Evolutionary conservation across 2,113 vertebrate genomes (phyloP).

Genomic region (Oophaga pumilio): DNA sequence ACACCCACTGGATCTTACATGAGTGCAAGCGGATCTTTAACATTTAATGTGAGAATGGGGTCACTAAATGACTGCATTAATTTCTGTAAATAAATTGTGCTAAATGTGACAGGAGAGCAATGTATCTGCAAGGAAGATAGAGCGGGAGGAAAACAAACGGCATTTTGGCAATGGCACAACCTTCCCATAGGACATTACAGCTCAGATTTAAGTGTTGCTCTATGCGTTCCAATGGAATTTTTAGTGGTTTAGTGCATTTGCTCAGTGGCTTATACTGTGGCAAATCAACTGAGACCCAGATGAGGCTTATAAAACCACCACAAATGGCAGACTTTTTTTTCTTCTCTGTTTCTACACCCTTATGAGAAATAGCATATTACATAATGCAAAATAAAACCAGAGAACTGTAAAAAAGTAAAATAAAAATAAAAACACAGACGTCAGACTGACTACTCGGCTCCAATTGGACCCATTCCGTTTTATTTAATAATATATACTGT

Average conservation of each 20-base stretch:
- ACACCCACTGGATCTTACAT: constrained; percentile 49
- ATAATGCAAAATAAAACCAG: not conserved
- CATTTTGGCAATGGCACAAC: not conserved
- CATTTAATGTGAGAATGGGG: constrained; percentile 21
- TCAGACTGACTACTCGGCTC: not conserved
- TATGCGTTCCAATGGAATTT: constrained; percentile 47
- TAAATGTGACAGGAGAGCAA: not conserved
- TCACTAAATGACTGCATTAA: constrained; percentile 9
- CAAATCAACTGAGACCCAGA: constrained; percentile 51
- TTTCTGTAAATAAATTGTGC: constrained; percentile 43
- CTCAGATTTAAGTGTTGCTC: not conserved
- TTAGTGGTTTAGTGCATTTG: constrained; percentile 42
- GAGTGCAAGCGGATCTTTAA: constrained; percentile 5
- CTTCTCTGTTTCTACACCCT: not conserved
- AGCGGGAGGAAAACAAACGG: not conserved
- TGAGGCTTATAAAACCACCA: constrained; percentile 47
- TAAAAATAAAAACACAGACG: not conserved
- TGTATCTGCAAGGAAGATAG: not conserved
- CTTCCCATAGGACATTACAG: constrained; percentile 8
- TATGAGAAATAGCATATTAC: not conserved
- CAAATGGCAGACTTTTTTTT: constrained; percentile 17
- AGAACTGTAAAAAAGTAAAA: not conserved
- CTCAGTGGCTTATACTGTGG: constrained; percentile 54
- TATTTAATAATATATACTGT: no score
- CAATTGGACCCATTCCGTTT: not conserved